Base-by-base conservation (phyloP, 2,888 invertebrate genomes). In the Polydesmus complanatus region DNA sequence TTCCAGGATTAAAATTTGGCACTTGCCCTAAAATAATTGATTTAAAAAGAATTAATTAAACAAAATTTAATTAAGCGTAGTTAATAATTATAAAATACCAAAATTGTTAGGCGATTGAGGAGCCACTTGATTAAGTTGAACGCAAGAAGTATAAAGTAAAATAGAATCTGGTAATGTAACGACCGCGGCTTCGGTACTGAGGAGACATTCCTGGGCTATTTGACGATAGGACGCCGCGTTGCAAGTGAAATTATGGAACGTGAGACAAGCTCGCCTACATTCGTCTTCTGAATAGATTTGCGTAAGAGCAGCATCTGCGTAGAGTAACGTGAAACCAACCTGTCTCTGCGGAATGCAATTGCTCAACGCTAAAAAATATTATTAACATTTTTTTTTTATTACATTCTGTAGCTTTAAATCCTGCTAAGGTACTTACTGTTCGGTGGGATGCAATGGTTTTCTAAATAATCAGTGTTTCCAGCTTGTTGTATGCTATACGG, bases 371-470 rank as follows among this genome's bases (percentile, higher is more conserved):
- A 51, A 51, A 22, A 51, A 11, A 54, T 26, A 54, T 11, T 22
- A 54, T 54, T n/a, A 51, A 51, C 52, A 51, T n/a, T n/a, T 11
- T 21, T 21, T 11, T 51, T 51, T 22, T 22, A 21, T 51, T 37
- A 37, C 14, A n/a, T n/a, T n/a, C n/a, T 54, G 14, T 27, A 54
- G 26, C 8, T 11, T 54, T 26, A 26, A 54, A 8, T 19, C 5
- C n/a, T 19, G 51, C n/a, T 51, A 51, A 51, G n/a, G n/a, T n/a
- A 60, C 69, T 69, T 67, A 77, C 78, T 74, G 11, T 26, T 56
- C n/a, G 52, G n/a, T 64, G 73, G 73, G 22, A 77, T 74, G 66
- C 79, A 79, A 68, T 78, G 77, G 68, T 79, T 79, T 67, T 79
- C 79, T 69, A 78, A 73, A 68, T 78, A 79, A 67, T 78, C 78